Percentiles rank a stretch among this genome's conserved stretches.
phyloP scores from a whole-genome alignment of 2,888 invertebrate genomes.

The Coecobrya sp. region DNA sequence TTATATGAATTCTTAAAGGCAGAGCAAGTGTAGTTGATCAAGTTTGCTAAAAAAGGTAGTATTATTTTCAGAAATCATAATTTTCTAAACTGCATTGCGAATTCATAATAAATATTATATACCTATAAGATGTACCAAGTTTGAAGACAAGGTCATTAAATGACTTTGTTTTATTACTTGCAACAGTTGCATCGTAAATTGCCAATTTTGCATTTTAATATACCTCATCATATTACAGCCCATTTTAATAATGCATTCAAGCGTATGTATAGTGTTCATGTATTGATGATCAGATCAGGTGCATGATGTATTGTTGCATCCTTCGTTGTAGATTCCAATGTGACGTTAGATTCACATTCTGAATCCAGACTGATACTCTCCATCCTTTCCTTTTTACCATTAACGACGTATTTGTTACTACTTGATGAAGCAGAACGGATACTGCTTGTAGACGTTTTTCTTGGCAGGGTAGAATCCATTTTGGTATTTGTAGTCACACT shows the following conservation, averaged over 20 bases:
- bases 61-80: too few relatives aligned
- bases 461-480: conserved; percentile 64
- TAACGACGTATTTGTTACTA: conserved; percentile 12
- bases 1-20: too few relatives aligned
- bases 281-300: conserved; percentile 42
- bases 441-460: conserved; percentile 62
- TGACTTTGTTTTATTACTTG: not conserved
- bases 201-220: not conserved
- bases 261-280: too few relatives aligned
- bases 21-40: too few relatives aligned
- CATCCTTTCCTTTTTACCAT: conserved; percentile 43
- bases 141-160: not conserved
- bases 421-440: not conserved
- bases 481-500: conserved; percentile 63
- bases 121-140: not conserved
- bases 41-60: too few relatives aligned
- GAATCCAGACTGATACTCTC: conserved; percentile 63
- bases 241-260: too few relatives aligned
- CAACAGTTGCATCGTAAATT: not conserved
- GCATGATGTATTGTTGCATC: conserved; percentile 1
- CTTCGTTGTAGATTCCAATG: not conserved
- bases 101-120: too few relatives aligned
- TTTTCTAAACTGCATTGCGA: too few relatives aligned
- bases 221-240: not conserved
- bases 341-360: conserved; percentile 24